Conservation (phyloP, 92 coral and sea anemone genomes). For the Heliopora coerulea region DNA sequence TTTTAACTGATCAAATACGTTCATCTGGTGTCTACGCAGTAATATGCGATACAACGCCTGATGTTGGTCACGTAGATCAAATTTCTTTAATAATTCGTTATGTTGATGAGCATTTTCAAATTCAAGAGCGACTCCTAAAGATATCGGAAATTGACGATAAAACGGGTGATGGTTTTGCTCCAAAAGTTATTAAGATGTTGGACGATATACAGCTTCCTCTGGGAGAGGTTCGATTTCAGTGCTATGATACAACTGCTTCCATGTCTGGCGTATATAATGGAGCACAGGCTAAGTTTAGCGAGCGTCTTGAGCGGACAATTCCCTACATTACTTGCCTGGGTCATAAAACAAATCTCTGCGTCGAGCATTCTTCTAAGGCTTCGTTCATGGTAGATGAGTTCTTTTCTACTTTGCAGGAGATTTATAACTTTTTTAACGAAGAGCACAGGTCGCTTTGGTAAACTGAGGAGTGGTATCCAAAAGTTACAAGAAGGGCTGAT, state of each 20-base stretch:
- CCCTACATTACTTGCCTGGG: slow-evolving; percentile 21
- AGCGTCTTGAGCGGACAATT: neutral
- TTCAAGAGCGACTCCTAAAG: slow-evolving; percentile 14
- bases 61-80: slow-evolving; percentile 21
- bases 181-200: neutral
- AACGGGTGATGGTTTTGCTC: neutral
- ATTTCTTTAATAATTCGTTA: slow-evolving; percentile 19
- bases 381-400: slow-evolving; percentile 6
- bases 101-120: neutral
- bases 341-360: slow-evolving; percentile 21
- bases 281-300: slow-evolving; percentile 4
- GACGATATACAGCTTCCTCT: neutral
- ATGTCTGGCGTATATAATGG: slow-evolving; percentile 7
- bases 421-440: slow-evolving; percentile 35
- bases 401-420: slow-evolving; percentile 6
- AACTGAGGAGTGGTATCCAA: slow-evolving; percentile 25
- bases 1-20: neutral
- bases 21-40: slow-evolving; percentile 9
- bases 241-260: neutral
- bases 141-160: slow-evolving; percentile 7
- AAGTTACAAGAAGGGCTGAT: slow-evolving; percentile 30
- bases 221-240: neutral
- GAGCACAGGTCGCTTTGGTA: slow-evolving; percentile 33
- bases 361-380: slow-evolving; percentile 24
- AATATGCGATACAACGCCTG: slow-evolving; percentile 27